These are phyloP conservation scores for Chrysolina americana DNA, from an alignment of 2,888 invertebrate species.

Conservation along the genomic window DNA sequence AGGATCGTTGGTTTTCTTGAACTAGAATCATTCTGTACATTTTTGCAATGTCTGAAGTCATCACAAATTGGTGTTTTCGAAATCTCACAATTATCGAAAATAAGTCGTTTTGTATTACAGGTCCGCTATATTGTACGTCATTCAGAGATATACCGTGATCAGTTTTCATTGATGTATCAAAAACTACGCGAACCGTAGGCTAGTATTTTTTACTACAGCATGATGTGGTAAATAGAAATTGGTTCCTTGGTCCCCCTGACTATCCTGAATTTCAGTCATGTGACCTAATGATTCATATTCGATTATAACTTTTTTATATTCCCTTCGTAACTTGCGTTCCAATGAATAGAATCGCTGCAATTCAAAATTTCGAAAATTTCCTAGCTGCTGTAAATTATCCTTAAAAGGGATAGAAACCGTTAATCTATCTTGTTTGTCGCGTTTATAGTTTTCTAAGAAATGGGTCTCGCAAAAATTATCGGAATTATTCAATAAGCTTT, in stretches of 20 bases:
- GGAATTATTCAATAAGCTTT: too few relatives aligned
- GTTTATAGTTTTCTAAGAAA: too few relatives aligned
- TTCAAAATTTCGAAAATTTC: conserved; percentile 21
- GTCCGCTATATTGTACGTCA: not conserved
- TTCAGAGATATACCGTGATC: not conserved
- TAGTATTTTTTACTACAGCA: conserved; percentile 42
- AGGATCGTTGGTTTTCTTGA: conserved; percentile 30
- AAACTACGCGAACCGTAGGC: conserved; percentile 43
- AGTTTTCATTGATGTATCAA: conserved; percentile 34
- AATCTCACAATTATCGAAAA: conserved; percentile 36
- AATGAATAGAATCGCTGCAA: conserved; percentile 35
- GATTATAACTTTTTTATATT: conserved; percentile 44
- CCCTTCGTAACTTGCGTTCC: conserved; percentile 42
- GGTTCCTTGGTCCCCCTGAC: not conserved
- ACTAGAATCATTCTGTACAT: conserved; percentile 42
- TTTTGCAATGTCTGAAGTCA: too few relatives aligned
- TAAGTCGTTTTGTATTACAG: conserved; percentile 36
- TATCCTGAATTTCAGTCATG: conserved; percentile 30
- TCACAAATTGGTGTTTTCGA: conserved; percentile 27
- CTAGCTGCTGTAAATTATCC: too few relatives aligned
- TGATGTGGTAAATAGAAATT: conserved; percentile 46
- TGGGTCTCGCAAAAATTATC: too few relatives aligned
- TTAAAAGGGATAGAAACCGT: too few relatives aligned
- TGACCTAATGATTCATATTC: conserved; percentile 51
- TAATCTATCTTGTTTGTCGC: too few relatives aligned